Percentiles rank a stretch among this genome's conserved stretches.
These are phyloP conservation scores for Odontophorus gujanensis DNA, from an alignment of 2,113 vertebrate genomes.

Conservation along the genomic window DNA sequence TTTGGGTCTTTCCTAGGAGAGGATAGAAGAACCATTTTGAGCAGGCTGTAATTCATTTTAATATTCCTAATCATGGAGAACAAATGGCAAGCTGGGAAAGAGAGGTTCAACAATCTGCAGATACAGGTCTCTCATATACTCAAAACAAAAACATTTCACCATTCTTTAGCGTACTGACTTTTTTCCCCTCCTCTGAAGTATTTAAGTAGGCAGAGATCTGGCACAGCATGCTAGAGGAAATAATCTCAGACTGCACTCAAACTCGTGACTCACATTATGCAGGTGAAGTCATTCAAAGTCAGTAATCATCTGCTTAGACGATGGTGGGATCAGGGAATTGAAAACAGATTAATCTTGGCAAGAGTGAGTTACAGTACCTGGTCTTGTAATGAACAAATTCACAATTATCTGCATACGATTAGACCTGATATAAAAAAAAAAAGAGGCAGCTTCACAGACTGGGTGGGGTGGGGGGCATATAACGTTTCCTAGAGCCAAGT, in stretches of 20 bases:
- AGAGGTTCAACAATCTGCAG: not conserved
- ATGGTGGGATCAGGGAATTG: not conserved
- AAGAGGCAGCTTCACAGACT: not conserved
- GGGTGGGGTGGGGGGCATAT: fast-evolving
- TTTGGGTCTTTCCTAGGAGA: not conserved
- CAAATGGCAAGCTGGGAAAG: conserved; percentile 11
- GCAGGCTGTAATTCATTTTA: conserved; percentile 39
- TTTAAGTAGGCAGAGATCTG: conserved; percentile 37
- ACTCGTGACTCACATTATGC: conserved; percentile 15
- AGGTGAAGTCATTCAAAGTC: conserved; percentile 24
- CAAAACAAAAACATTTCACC: conserved; percentile 47
- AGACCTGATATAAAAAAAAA: not conserved
- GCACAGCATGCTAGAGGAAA: conserved; percentile 36
- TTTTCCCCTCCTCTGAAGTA: not conserved
- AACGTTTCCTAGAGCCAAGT: not conserved
- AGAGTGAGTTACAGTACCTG: not conserved
- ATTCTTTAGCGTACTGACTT: not conserved
- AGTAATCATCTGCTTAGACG: not conserved
- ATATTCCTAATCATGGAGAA: conserved; percentile 36
- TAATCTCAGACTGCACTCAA: conserved; percentile 26
- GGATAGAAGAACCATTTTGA: conserved; percentile 20
- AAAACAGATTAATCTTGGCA: conserved; percentile 9
- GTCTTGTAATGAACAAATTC: not conserved
- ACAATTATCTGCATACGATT: not conserved
- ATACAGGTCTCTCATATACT: not conserved